Evolutionary conservation across 2,888 invertebrate species (phyloP), one percentile per base, ranked within the genome.

Genomic region (Yponomeuta sedellus): DNA sequence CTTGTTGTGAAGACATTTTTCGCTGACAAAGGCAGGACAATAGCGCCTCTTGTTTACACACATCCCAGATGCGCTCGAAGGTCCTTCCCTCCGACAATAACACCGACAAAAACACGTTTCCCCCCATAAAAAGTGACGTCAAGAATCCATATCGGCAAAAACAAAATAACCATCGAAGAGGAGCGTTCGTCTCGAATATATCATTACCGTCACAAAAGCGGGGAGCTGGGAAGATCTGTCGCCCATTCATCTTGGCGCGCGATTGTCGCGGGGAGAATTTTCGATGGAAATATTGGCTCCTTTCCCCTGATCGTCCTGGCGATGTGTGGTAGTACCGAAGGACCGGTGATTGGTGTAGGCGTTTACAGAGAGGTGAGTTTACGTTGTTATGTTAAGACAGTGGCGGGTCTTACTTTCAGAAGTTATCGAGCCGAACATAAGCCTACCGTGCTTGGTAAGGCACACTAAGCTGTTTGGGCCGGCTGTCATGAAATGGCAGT

Each of bases 171-270:
- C 44, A 52, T 52, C 44, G 44, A 52, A 16, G n/a, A n/a, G 16
- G 44, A 52, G 44, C 44, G 44, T 52, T 52, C 44, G 44, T 52
- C 44, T 52, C 44, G 16, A 52, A 52, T 52, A 52, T 52, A 52
- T 6, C 44, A 52, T 52, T 52, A 52, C 44, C 44, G 44, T 52
- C 16, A 52, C 44, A 52, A 52, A 52, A 16, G 44, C 16, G 44
- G 16, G 44, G 16, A 52, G 12, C 44, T 52, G 16, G 44, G 16
- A 52, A 52, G 44, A 52, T 52, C 44, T 52, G 44, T 52, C 44
- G 44, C 16, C 44, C 44, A 52, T 52, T 52, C 44, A 52, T 52
- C 44, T 52, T 52, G 44, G 44, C 44, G 8, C 44, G 8, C 44
- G 44, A 52, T 52, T 52, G 12, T 52, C 44, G 44, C 12, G 16